phyloP scores from a whole-genome alignment of 2,113 vertebrate species.

The Trichechus manatus region DNA sequence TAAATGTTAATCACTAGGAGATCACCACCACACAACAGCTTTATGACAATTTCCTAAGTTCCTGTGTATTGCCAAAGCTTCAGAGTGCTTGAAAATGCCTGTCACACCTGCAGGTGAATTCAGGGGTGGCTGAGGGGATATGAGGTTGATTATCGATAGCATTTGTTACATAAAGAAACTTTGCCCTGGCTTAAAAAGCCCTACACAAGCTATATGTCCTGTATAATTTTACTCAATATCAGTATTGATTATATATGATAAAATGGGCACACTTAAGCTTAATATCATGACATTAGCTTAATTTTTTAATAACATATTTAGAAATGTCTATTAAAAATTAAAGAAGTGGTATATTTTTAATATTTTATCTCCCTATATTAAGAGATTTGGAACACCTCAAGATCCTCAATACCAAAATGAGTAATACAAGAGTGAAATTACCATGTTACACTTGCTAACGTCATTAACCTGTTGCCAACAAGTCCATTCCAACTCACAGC shows the following conservation, averaged over 20 bases:
- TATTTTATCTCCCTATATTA: neutral
- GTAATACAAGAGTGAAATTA: neutral
- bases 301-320: neutral
- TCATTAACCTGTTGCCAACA: no score
- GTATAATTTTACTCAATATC: neutral
- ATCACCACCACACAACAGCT: neutral
- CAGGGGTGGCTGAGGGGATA: neutral
- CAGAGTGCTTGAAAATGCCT: neutral
- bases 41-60: neutral
- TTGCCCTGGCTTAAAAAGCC: neutral
- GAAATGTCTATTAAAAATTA: neutral
- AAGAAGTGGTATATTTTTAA: neutral
- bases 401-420: neutral
- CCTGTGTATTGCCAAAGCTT: neutral
- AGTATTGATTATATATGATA: neutral
- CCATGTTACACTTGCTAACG: neutral
- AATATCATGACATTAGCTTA: neutral
- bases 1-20: neutral
- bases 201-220: fast-evolving
- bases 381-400: neutral
- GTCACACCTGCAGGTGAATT: neutral
- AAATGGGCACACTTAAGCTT: neutral
- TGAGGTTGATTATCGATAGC: neutral
- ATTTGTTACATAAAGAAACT: neutral
- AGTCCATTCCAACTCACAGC: no score